Conservation (phyloP, 2,113 vertebrate species). For the Campylomormyrus tamandua region DNA sequence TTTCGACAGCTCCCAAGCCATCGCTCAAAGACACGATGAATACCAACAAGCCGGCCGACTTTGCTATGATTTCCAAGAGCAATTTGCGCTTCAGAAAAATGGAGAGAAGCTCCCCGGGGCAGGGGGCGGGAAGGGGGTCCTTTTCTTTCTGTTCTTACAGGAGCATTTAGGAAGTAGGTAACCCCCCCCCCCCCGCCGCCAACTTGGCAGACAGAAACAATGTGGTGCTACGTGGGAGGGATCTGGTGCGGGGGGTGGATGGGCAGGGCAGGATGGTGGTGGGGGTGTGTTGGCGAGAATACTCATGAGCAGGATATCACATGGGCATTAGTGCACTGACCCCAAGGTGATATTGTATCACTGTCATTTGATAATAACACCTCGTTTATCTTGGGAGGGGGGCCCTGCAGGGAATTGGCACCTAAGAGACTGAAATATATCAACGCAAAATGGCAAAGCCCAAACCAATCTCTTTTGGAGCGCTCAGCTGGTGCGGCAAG, state of each 20-base stretch:
- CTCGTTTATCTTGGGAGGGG: conserved; percentile 63
- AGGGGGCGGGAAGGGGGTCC: not conserved
- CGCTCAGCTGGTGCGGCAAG: conserved; percentile 54
- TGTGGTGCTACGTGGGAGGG: conserved; percentile 26
- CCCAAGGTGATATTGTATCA: conserved; percentile 60
- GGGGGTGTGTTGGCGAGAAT: not conserved
- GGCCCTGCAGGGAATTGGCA: conserved; percentile 51
- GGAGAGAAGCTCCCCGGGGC: not conserved
- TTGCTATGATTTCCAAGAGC: conserved; percentile 3
- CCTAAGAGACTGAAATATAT: conserved; percentile 62
- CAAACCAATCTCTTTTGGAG: conserved; percentile 56
- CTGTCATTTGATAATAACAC: conserved; percentile 67
- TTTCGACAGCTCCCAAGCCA: not conserved
- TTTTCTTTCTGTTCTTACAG: not conserved
- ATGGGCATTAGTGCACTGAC: conserved; percentile 58
- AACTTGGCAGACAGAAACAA: not conserved
- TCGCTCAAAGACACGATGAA: conserved; percentile 1
- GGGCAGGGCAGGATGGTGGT: not conserved
- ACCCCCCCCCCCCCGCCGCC: not conserved
- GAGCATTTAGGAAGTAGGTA: not conserved
- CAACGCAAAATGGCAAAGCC: conserved; percentile 66
- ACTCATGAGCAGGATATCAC: conserved; percentile 46
- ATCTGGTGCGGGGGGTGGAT: conserved; percentile 43
- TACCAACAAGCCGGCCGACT: not conserved
- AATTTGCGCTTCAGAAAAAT: conserved; percentile 2